phyloP scores from a whole-genome alignment of 2,797 vertebrate genomes.

The Tangara arthus region DNA sequence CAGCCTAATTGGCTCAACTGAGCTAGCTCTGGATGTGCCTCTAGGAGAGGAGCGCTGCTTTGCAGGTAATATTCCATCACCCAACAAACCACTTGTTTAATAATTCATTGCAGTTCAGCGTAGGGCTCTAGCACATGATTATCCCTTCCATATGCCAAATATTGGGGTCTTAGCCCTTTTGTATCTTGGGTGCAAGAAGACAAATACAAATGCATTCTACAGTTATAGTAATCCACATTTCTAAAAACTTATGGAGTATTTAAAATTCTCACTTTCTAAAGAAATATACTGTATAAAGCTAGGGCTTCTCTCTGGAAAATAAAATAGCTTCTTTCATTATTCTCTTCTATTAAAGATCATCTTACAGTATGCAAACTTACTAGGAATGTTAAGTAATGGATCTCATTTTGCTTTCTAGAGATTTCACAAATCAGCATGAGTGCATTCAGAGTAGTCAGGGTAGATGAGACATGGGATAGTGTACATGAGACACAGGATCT shows the following conservation, averaged over 20 bases:
- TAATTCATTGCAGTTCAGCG: slow-evolving; percentile 73
- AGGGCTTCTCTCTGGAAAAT: not conserved
- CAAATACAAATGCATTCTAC: not conserved
- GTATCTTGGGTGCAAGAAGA: not conserved
- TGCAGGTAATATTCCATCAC: slow-evolving; percentile 77
- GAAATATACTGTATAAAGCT: not conserved
- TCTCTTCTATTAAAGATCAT: not conserved
- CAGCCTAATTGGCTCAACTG: slow-evolving; percentile 81
- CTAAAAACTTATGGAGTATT: not conserved
- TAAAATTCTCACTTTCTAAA: not conserved
- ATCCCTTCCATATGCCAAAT: slow-evolving; percentile 47
- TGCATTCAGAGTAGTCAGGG: not conserved
- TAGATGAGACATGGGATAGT: not conserved
- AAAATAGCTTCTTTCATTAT: not conserved
- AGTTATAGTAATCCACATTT: not conserved
- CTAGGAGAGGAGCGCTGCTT: slow-evolving; percentile 69
- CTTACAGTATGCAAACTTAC: not conserved
- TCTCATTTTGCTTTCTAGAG: not conserved
- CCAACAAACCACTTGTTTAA: slow-evolving; percentile 72
- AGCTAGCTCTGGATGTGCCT: slow-evolving; percentile 72
- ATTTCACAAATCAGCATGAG: not conserved
- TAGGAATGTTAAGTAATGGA: not conserved
- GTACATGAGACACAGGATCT: not conserved
- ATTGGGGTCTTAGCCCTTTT: slow-evolving; percentile 13
- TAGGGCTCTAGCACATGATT: slow-evolving; percentile 39